Base-by-base conservation (phyloP, 30 jellyfish, hydroid and myxozoan species). In the Aurelia sp. region DNA sequence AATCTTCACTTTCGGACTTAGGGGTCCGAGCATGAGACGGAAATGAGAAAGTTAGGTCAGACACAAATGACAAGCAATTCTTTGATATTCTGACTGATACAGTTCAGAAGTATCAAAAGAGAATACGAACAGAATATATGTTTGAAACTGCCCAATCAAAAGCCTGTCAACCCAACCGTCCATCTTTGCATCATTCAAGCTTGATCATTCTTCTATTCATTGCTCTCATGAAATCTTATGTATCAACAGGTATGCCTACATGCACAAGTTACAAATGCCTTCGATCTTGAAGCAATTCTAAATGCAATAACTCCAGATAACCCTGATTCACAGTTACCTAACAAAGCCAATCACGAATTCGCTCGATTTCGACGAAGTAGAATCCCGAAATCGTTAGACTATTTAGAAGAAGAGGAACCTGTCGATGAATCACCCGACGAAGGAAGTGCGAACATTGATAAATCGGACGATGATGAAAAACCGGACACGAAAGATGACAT, bases 351-450 rank as follows among this genome's bases (percentile, higher is more conserved):
- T 24, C 82, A 73, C 19, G 97, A 95, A 57, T 89, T 95, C 69
- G 96, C 90, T 8, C 90, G 99, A 47, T 84, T 89, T 64, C 90
- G 99, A 31, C 73, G 99, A 60, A 85, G 96, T 57, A 81, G 91
- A 31, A 88, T 74, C 3, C 88, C 85, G 4, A 68, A 79, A 35
- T 72, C 78, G 21, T 48, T 38, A 20, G 93, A 72, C 52, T 63
- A 84, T 13, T 30, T 58, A 19, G 72, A 53, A n/a, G 84, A 87
- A 16, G 67, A 41, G 19, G 83, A 84, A 21, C 91, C 87, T 5
- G 91, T 71, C 30, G 88, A 81, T 22, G 76, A 60, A 24, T 59
- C 76, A 18, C n/a, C 35, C 63, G 74, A 72, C 15, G 84, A 51
- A 3, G 71, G 44, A 30, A 58, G 63, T n/a, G 53, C 67, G 20